phyloP scores from a whole-genome alignment of 2,888 invertebrate genomes.

The Andrena bicolor region DNA sequence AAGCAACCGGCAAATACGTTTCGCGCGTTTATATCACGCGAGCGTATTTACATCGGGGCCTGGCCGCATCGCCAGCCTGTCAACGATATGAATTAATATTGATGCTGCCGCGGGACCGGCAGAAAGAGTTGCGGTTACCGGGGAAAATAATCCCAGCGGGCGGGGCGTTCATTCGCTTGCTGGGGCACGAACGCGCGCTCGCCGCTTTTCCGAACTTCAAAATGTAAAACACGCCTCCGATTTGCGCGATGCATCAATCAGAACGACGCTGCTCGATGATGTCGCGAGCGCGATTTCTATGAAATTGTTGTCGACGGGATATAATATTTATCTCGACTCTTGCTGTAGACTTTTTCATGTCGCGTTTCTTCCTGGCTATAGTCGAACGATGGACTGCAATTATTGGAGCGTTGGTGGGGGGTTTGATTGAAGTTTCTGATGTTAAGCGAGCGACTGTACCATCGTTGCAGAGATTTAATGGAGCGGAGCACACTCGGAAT shows the following conservation, averaged over 20 bases:
- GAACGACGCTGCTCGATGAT: conserved; percentile 5
- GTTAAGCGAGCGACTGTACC: neutral
- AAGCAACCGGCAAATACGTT: conserved; percentile 42
- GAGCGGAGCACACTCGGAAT: neutral
- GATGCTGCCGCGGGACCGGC: conserved; percentile 29
- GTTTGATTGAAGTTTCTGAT: neutral
- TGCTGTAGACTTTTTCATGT: neutral
- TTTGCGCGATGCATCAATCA: conserved; percentile 28
- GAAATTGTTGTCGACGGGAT: neutral
- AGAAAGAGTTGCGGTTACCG: conserved; percentile 39
- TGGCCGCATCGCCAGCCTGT: conserved; percentile 33
- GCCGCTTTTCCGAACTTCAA: neutral
- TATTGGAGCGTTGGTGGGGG: neutral
- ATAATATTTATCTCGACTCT: conserved; percentile 8
- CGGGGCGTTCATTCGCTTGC: conserved; percentile 20
- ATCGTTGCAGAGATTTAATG: neutral
- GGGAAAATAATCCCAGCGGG: conserved; percentile 19
- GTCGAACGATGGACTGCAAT: neutral
- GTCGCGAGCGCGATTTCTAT: neutral
- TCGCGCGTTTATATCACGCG: conserved; percentile 49
- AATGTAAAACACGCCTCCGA: neutral
- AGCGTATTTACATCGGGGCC: conserved; percentile 43
- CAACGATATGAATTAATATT: conserved; percentile 63
- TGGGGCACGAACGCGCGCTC: neutral
- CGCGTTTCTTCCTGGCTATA: neutral